These are phyloP conservation scores for Chamaea fasciata DNA, from an alignment of 2,113 vertebrate species.

Conservation along the genomic window DNA sequence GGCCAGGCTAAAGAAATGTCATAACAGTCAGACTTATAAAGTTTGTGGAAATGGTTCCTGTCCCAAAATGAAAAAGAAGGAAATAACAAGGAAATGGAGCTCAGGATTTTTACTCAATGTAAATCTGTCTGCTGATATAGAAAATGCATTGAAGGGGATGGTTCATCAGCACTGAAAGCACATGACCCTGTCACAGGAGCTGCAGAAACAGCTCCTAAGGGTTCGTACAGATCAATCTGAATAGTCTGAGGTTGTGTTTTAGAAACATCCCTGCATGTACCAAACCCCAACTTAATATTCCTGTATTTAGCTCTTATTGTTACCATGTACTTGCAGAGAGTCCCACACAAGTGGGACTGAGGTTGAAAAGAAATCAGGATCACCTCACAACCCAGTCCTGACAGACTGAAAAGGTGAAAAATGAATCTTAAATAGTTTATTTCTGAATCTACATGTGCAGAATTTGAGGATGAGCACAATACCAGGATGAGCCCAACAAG, in stretches of 20 bases:
- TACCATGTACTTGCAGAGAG: neutral
- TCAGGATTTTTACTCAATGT: neutral
- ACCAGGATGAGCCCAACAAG: neutral
- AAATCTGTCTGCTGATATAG: neutral
- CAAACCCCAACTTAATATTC: neutral
- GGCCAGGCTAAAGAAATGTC: neutral
- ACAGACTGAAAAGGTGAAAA: neutral
- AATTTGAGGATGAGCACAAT: neutral
- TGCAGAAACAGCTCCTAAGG: neutral
- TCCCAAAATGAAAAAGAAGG: neutral
- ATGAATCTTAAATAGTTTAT: neutral
- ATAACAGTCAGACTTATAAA: neutral
- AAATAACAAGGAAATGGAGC: neutral
- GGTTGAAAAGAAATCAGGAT: neutral
- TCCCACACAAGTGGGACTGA: neutral
- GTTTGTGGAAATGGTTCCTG: neutral
- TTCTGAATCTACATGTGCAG: neutral
- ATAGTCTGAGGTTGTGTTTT: neutral
- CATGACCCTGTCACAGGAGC: neutral
- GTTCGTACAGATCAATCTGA: neutral
- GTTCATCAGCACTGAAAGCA: neutral
- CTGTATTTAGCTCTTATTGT: neutral
- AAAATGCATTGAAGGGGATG: neutral
- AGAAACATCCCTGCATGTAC: neutral
- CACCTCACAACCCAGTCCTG: neutral